Base-by-base conservation (phyloP, 2,888 invertebrate species). In the Ceramica pisi region DNA sequence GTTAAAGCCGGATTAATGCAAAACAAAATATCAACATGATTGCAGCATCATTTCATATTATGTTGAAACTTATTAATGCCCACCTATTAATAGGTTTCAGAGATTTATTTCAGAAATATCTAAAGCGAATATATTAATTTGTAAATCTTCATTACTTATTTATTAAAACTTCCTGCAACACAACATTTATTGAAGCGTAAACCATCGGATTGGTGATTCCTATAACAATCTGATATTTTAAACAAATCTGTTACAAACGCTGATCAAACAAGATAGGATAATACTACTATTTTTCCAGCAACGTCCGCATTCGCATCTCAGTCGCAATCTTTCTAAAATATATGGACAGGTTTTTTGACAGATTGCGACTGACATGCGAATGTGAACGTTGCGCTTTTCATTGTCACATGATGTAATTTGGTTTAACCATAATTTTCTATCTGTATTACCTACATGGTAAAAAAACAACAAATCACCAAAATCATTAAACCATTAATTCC, bases 11-110 rank as follows among this genome's bases (percentile, higher is more conserved):
- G 7, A 35, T 61, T 12, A 35, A 23, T 72, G n/a, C 7, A n/a
- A 51, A 2, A 44, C 31, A 31, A 48, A 35, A 56, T 44, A 44
- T 26, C 2, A 21, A 23, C 9, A 46, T 26, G 26, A 59, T 76
- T 60, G n/a, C 68, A 23, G 10, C 23, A 12, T 53, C 2, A 31
- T 59, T 75, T 53, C 16, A 48, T 38, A 41, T 48, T 0, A 19
- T 35, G 35, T n/a, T 57, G 19, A 57, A 44, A 63, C 0, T 59
- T 59, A 2, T 41, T 7, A 23, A 19, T 23, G 9, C 10, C 19
- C 10, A 5, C 5, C 26, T 41, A 57, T 48, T 71, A 1, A 59
- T 1, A 31, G 6, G 0, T 26, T 35, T 3, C 7, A 31, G 14
- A 41, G 5, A 7, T 31, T 48, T 21, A 41, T 14, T 0, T 10